phyloP scores from a whole-genome alignment of 2,888 invertebrate species.

The Syritta pipiens region DNA sequence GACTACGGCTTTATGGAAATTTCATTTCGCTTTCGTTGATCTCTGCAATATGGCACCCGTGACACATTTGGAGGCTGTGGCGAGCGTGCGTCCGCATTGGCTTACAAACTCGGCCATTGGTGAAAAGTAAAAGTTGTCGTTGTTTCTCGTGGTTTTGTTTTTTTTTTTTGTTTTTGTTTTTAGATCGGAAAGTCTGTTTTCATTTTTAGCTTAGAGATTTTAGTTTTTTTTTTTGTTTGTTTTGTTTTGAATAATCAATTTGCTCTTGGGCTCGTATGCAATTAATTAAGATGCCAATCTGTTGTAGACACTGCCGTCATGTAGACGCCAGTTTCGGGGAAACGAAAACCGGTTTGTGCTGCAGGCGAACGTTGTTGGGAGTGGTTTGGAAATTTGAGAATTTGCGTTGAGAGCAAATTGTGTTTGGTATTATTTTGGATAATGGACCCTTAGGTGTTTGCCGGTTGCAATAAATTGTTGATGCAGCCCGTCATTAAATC shows the following conservation, averaged over 20 bases:
- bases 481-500: neutral
- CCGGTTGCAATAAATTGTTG: neutral
- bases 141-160: neutral
- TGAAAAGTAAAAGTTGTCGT: slow-evolving; percentile 60
- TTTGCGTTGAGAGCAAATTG: slow-evolving; percentile 7
- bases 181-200: slow-evolving; percentile 27
- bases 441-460: neutral
- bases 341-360: slow-evolving; percentile 42
- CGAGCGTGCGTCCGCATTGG: slow-evolving; percentile 18
- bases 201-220: slow-evolving; percentile 5
- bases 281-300: slow-evolving; percentile 59
- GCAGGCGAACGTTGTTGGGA: slow-evolving; percentile 4
- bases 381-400: slow-evolving; percentile 14
- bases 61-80: slow-evolving; percentile 60
- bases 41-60: slow-evolving; percentile 39
- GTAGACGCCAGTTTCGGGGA: slow-evolving; percentile 46
- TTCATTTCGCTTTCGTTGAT: slow-evolving; percentile 62
- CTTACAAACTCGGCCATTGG: slow-evolving; percentile 28
- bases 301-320: slow-evolving; percentile 33
- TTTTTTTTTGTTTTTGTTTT: slow-evolving; percentile 20
- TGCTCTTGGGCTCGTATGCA: slow-evolving; percentile 41
- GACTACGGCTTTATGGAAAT: slow-evolving; percentile 58
- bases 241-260: slow-evolving; percentile 18
- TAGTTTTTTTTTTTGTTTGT: slow-evolving; percentile 2
- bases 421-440: slow-evolving; percentile 1